phyloP scores from a whole-genome alignment of 1,140 invertebrate species.

The Homalodisca vitripennis region DNA sequence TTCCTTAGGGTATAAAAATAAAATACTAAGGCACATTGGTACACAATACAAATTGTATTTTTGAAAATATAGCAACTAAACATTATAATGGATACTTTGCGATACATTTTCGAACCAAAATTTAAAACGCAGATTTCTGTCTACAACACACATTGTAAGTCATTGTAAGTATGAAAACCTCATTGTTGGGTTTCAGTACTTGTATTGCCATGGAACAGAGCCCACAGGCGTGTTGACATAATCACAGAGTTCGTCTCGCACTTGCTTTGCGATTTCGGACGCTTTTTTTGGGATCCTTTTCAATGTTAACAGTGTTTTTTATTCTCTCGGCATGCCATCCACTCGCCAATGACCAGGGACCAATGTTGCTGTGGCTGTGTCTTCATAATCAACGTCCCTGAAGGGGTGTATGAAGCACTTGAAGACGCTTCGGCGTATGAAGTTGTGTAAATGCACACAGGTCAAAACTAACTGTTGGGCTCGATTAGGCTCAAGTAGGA shows the following conservation, averaged over 20 bases:
- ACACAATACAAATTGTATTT: no score
- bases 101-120: no score
- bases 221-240: background rate
- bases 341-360: conserved; percentile 10
- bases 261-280: background rate
- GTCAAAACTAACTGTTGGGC: background rate
- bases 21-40: no score
- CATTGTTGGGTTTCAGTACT: conserved; percentile 11
- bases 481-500: background rate
- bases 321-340: conserved; percentile 18
- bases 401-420: conserved; percentile 34
- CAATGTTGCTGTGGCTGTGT: conserved; percentile 23
- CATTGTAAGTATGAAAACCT: no score
- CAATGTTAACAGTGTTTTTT: conserved; percentile 7
- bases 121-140: no score
- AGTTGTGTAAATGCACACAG: conserved; percentile 42
- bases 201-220: conserved; percentile 19
- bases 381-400: conserved; percentile 37
- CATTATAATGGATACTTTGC: no score
- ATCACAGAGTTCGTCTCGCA: background rate
- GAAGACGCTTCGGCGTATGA: conserved; percentile 42
- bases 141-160: no score
- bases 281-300: conserved; percentile 20
- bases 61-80: no score
- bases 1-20: no score